Evolutionary conservation across 37 sponge, comb jelly and placozoan species (phyloP).

Genomic region (Geodia barretti): DNA sequence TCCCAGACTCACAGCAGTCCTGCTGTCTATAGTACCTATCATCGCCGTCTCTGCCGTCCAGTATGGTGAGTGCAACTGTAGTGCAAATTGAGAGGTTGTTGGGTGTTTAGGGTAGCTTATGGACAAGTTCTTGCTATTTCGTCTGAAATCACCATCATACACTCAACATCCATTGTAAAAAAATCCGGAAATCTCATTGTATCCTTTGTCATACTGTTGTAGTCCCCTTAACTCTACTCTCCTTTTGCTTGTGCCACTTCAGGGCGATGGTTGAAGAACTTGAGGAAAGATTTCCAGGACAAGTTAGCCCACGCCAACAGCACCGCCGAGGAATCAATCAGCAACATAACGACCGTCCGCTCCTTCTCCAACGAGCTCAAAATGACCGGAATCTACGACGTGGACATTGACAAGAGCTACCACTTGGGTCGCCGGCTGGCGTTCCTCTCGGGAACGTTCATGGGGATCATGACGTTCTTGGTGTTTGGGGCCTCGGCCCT

Average conservation of each 20-base stretch:
- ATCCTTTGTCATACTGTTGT: too few relatives aligned
- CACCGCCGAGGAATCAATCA: conserved; percentile 82
- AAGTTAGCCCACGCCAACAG: conserved; percentile 76
- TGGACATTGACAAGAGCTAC: conserved; percentile 75
- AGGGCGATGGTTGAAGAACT: conserved; percentile 74
- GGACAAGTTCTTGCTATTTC: too few relatives aligned
- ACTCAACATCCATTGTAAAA: too few relatives aligned
- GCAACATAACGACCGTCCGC: conserved; percentile 79
- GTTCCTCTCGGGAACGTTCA: conserved; percentile 40
- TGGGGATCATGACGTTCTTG: conserved; percentile 14
- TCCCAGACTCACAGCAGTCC: conserved; percentile 74
- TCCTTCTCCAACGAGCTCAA: conserved; percentile 84
- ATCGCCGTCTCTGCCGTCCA: conserved; percentile 76
- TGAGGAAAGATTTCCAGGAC: conserved; percentile 80
- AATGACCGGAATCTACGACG: conserved; percentile 41
- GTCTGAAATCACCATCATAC: too few relatives aligned
- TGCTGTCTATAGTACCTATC: conserved; percentile 81
- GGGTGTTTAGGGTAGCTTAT: too few relatives aligned
- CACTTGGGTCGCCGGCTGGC: conserved; percentile 63
- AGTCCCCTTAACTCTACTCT: too few relatives aligned
- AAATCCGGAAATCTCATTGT: too few relatives aligned
- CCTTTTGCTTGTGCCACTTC: too few relatives aligned
- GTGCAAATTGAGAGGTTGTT: too few relatives aligned
- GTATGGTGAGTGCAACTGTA: conserved; percentile 82
- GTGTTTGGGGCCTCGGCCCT: conserved; percentile 58